phyloP scores from a whole-genome alignment of 2,888 invertebrate genomes.

The Lapara coniferarum region DNA sequence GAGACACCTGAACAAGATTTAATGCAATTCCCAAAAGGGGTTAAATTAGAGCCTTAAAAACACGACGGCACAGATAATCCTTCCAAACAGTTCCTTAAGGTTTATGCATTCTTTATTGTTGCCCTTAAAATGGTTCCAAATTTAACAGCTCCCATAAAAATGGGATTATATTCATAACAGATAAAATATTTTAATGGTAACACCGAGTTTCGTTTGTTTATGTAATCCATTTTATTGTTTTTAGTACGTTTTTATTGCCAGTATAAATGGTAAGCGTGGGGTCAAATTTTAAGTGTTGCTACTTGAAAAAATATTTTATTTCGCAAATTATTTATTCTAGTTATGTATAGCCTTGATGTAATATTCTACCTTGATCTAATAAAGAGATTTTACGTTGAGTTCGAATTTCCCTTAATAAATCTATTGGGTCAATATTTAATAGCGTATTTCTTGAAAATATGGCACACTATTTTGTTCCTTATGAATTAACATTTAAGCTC shows the following conservation, averaged over 20 bases:
- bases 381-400: too few species aligned
- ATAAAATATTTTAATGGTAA: conserved; percentile 79
- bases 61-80: conserved; percentile 65
- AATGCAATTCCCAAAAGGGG: conserved; percentile 38
- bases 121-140: conserved; percentile 63
- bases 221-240: conserved; percentile 75
- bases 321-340: too few species aligned
- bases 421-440: too few species aligned
- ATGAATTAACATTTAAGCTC: too few species aligned
- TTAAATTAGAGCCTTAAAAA: conserved; percentile 55
- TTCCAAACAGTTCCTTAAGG: conserved; percentile 59
- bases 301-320: neutral
- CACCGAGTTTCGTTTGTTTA: conserved; percentile 75
- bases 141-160: conserved; percentile 70
- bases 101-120: conserved; percentile 66
- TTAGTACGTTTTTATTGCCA: conserved; percentile 62
- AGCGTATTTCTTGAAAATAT: too few species aligned
- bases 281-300: conserved; percentile 21
- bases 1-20: conserved; percentile 23
- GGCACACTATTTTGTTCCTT: too few species aligned
- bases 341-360: too few species aligned
- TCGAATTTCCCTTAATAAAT: too few species aligned
- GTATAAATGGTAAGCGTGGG: conserved; percentile 19
- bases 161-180: conserved; percentile 80
- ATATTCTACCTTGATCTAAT: too few species aligned